A percentile compares a stretch with the other conserved stretches of the same genome.
These are phyloP conservation scores for Hartigia nigra DNA, from an alignment of 2,888 invertebrate species.

Conservation along the genomic window DNA sequence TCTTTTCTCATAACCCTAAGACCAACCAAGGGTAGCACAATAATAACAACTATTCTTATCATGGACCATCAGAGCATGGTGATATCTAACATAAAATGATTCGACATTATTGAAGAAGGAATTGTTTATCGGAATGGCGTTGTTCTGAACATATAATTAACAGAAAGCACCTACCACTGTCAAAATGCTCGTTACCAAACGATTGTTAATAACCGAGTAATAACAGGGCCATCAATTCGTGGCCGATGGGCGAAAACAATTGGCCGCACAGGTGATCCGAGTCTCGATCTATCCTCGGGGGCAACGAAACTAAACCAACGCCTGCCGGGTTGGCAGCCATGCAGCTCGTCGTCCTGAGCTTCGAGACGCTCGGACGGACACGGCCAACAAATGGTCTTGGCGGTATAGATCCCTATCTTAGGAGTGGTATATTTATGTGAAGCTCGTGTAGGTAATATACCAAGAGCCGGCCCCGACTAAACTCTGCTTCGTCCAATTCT, in stretches of 20 bases:
- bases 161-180: neutral
- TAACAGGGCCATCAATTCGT: neutral
- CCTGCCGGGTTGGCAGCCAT: conserved; percentile 35
- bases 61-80: neutral
- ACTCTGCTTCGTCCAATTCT: conserved; percentile 11
- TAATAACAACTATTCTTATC: too few species aligned
- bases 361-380: conserved; percentile 44
- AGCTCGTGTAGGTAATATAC: conserved; percentile 55
- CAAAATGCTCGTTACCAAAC: neutral
- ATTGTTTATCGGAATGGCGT: neutral
- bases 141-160: conserved; percentile 1
- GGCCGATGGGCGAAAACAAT: conserved; percentile 2
- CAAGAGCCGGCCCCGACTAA: conserved; percentile 35
- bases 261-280: conserved; percentile 1
- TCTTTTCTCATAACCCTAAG: neutral
- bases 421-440: conserved; percentile 60
- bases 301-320: conserved; percentile 5
- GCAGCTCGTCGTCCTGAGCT: conserved; percentile 12
- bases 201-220: conserved; percentile 6
- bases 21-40: neutral
- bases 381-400: conserved; percentile 61
- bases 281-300: neutral
- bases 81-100: neutral
- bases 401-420: conserved; percentile 58
- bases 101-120: neutral